Evolutionary conservation across 1,140 invertebrate species (phyloP), one percentile per base, ranked within the genome.

Genomic region (Leptinotarsa lineolata): DNA sequence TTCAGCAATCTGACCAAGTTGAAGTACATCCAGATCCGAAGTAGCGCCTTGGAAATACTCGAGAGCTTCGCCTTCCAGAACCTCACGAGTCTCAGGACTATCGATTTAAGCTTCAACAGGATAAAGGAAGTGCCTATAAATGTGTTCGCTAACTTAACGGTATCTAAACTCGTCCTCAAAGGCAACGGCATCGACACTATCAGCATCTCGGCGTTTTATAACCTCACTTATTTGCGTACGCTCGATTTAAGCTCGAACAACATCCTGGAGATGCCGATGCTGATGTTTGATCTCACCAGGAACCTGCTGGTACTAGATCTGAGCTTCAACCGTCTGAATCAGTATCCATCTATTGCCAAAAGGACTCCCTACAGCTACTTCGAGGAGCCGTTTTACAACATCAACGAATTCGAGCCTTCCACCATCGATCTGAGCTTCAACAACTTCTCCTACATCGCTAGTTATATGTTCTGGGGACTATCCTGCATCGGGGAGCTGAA

Each of bases 161-260:
- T 80, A 18, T 68, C 46, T 2, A 76, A 73, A 73, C 60, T 80
- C 20, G 64, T 59, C 15, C 68, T 80, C 21, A 48, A 66, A 66
- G 72, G 61, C 13, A 68, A 80, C 61, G 63, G 44, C 65, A 79
- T 80, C 39, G 18, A 72, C 45, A n/a, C 18, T 8, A 64, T 80
- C 16, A 20, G 68, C 15, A 11, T 63, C 3, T 68, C 68, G n/a
- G 76, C 79, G n/a, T 80, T 80, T 70, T 64, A 75, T 54, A 75
- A 80, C 63, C 66, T 80, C 12, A 72, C 65, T 18, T 72, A 63
- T 45, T 72, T 80, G n/a, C 67, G 77, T 76, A 63, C 54, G 3
- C 22, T 80, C 16, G 77, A 80, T 70, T 73, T 80, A 15, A 80
- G 77, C 66, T 8, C 18, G 1, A 80, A 80, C 54, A 71, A 74